Base-by-base conservation (phyloP, 2,888 invertebrate genomes). In the Podabrus alpinus region DNA sequence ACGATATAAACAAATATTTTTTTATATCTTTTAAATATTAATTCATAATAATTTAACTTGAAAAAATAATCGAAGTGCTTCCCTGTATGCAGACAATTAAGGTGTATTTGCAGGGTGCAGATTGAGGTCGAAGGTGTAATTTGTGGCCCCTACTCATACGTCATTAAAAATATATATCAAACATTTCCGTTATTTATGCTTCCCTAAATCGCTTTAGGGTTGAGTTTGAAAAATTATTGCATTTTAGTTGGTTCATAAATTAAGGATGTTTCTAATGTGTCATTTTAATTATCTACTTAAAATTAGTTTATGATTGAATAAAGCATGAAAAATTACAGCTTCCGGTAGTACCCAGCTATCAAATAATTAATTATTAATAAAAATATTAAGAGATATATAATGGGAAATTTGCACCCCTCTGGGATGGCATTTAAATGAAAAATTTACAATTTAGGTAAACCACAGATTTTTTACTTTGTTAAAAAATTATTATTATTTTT, bases 91-190 rank as follows among this genome's bases (percentile, higher is more conserved):
- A 45, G 45, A 45, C 45, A 29, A 64, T 76, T 80, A 81, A 81
- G 81, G 82, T 80, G 75, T 74, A 67, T 69, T 78, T 78, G 74
- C 73, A 77, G 78, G 81, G 83, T 80, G 81, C 80, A 83, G 83
- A 83, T 82, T 81, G 79, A 80, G 84, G 84, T 85, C 84, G 84
- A 83, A 84, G 83, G 83, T 84, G 83, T 83, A 85, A 85, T 85
- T 85, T 84, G 83, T 82, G 80, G 81, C 81, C 83, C 84, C 81
- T 79, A 78, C 79, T 80, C 80, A 78, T 80, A 80, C 82, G 83
- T 84, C 85, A 85, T 85, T 85, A 85, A 85, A 85, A 83, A 84
- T 83, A 80, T 82, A 82, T 79, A 70, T 73, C 76, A 77, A 75
- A 76, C 79, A 79, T 78, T 82, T 83, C 83, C 82, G 82, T 80